Conservation (phyloP, 1,140 invertebrate species). For the Limonius californicus region DNA sequence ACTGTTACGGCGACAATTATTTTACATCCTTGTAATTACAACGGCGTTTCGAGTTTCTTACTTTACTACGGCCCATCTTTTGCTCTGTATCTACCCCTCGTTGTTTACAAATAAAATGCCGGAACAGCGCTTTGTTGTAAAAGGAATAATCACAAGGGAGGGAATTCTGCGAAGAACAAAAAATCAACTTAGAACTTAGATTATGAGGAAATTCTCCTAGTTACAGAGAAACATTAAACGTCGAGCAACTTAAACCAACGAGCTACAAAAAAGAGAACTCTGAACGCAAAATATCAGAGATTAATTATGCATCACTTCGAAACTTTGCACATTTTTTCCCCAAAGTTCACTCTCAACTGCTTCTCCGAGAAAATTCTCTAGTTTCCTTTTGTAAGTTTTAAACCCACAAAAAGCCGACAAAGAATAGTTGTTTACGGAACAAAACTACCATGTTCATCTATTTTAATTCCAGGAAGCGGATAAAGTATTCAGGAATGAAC, state of each 20-base stretch:
- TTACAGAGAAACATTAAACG: too few relatives aligned
- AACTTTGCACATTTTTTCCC: neutral
- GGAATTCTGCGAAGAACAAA: too few relatives aligned
- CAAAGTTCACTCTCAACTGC: neutral
- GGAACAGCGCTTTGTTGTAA: too few relatives aligned
- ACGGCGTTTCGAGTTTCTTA: conserved; percentile 2
- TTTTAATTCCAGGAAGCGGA: too few relatives aligned
- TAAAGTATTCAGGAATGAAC: too few relatives aligned
- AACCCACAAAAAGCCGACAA: neutral
- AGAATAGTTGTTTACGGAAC: neutral
- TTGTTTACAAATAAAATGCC: too few relatives aligned
- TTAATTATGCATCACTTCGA: neutral
- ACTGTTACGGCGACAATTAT: conserved; percentile 28
- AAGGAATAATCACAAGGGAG: too few relatives aligned
- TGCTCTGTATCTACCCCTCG: neutral
- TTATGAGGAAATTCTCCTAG: too few relatives aligned
- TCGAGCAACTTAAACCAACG: neutral
- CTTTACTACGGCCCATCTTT: neutral
- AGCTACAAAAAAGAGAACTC: neutral
- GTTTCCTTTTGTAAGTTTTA: neutral
- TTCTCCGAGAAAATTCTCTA: neutral
- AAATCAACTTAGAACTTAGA: too few relatives aligned
- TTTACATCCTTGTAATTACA: conserved; percentile 27
- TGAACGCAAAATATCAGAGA: neutral
- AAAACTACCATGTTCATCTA: neutral